Evolutionary conservation across 2,888 invertebrate species (phyloP).

Genomic region (Spodoptera littoralis): DNA sequence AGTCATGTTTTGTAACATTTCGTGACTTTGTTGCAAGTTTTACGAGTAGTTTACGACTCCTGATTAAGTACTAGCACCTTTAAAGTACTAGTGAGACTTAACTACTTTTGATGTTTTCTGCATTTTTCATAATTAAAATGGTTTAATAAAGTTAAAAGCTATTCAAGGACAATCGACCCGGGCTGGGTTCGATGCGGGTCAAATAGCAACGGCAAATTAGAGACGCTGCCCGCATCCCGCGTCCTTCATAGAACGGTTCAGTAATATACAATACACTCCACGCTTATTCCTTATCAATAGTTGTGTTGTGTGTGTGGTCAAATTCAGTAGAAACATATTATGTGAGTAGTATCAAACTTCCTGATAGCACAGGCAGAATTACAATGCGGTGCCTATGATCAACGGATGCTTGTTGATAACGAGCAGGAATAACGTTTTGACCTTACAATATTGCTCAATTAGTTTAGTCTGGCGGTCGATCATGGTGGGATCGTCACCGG

Average conservation of each 20-base stretch:
- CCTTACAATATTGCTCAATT: conserved; percentile 37
- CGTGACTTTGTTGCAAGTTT: conserved; percentile 7
- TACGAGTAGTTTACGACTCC: conserved; percentile 1
- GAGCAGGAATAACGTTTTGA: conserved; percentile 33
- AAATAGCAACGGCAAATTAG: background rate
- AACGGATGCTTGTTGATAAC: conserved; percentile 39
- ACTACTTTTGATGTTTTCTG: background rate
- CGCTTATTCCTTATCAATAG: conserved; percentile 15
- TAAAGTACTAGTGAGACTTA: conserved; percentile 1
- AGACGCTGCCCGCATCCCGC: background rate
- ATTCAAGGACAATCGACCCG: no score
- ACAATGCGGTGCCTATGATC: conserved; percentile 41
- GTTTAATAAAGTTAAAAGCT: no score
- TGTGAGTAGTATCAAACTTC: conserved; percentile 24
- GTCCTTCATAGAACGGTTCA: background rate
- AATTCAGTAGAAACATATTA: conserved; percentile 29
- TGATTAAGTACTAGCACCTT: conserved; percentile 2
- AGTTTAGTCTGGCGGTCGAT: conserved; percentile 13
- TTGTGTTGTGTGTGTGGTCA: conserved; percentile 7
- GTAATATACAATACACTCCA: background rate
- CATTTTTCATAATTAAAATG: no score
- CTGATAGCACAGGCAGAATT: conserved; percentile 17
- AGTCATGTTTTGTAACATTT: conserved; percentile 24
- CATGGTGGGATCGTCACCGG: conserved; percentile 6
- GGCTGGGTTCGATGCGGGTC: no score